Evolutionary conservation across 2,888 invertebrate genomes (phyloP), one percentile per base, ranked within the genome.

Genomic region (Disparrhopalites patrizii): DNA sequence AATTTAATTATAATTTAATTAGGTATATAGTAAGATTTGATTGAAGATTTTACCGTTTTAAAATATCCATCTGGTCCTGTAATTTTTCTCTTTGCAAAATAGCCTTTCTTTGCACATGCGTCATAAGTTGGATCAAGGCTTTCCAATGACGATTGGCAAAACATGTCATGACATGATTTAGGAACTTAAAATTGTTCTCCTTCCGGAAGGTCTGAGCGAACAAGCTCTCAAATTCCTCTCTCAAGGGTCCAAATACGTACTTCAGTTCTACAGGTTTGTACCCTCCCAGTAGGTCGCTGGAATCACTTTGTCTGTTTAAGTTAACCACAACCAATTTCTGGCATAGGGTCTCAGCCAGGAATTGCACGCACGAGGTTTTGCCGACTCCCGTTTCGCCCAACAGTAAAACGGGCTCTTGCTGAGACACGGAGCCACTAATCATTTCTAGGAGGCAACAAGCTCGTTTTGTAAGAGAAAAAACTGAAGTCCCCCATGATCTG

Each of bases 341-440:
- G 0, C 91, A 89, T 0, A 91, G 86, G 71, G 88, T 86, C 68
- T 87, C 84, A 0, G 97, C 92, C 62, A 98, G 81, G 79, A 91
- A 93, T 78, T 98, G 98, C 1, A 99, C 86, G 0, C 91, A 87
- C 0, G 94, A 92, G 0, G 99, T 99, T 82, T 99, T 99, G 0
- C 99, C 99, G 0, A 95, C 96, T 54, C 99, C 99, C 0, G 99
- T 99, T 81, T 99, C 99, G 30, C 99, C 99, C 0, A 98, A 96
- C 5, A 99, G 81, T 4, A 99, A 81, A 1, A 97, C 91, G 0
- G 98, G 93, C 78, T 99, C 98, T 56, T 86, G 86, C 57, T 89
- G 85, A 0, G 82, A 82, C 0, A 97, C 86, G 77, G 93, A 91
- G 68, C 90, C 89, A 23, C 92, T 87, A 58, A 99, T 87, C 27